phyloP scores from a whole-genome alignment of 2,797 vertebrate species.

The Emys orbicularis region DNA sequence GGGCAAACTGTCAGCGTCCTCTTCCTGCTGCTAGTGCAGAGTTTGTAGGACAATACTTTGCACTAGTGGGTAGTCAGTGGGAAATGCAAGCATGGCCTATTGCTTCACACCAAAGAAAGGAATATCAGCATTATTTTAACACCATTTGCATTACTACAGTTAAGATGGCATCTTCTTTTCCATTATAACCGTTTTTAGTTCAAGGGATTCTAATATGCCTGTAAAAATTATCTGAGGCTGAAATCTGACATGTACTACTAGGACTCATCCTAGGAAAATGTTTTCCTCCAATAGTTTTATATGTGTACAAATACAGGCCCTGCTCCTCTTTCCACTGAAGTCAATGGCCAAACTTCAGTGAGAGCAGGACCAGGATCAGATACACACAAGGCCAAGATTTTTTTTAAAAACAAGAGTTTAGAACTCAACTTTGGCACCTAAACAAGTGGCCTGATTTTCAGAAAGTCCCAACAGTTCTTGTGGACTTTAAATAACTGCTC shows the following conservation, averaged over 20 bases:
- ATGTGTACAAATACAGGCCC: background rate
- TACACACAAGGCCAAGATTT: background rate
- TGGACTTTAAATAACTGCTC: background rate
- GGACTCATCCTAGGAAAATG: background rate
- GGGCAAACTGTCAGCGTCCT: background rate
- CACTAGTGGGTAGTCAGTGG: background rate
- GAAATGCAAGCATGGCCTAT: background rate
- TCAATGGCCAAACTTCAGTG: background rate
- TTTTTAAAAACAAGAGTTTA: background rate
- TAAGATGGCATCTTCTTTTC: background rate
- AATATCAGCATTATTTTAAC: background rate
- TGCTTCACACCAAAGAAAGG: background rate
- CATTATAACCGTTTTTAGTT: background rate
- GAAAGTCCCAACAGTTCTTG: background rate
- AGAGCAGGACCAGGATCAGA: background rate
- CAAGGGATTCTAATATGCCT: background rate
- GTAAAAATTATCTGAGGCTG: background rate
- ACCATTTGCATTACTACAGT: background rate
- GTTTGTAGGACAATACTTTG: background rate
- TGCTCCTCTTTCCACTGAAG: background rate
- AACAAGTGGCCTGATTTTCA: background rate
- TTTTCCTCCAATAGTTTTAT: background rate
- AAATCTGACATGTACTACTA: background rate
- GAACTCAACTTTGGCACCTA: background rate
- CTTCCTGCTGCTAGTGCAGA: background rate